Evolutionary conservation across 1,140 invertebrate species (phyloP).

Genomic region (Papilio xuthus): DNA sequence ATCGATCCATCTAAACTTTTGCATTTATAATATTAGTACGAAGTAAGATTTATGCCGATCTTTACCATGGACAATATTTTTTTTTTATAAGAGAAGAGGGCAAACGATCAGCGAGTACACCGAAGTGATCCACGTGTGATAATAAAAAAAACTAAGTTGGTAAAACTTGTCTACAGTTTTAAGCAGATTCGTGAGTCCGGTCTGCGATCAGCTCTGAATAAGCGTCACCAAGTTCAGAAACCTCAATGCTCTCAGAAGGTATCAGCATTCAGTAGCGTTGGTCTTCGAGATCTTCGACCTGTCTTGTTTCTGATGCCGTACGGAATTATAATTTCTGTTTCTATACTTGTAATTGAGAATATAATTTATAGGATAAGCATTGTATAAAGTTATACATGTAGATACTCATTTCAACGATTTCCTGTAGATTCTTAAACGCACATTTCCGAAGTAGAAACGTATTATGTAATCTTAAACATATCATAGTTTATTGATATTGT

Average conservation of each 20-base stretch:
- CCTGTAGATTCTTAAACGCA: neutral
- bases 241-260: constrained; percentile 57
- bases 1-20: too few species aligned
- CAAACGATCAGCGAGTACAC: too few species aligned
- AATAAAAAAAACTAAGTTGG: constrained; percentile 18
- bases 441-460: neutral
- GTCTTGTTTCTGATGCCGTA: constrained; percentile 64
- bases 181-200: constrained; percentile 69
- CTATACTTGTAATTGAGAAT: constrained; percentile 54
- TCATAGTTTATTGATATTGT: too few species aligned
- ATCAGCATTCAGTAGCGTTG: constrained; percentile 65
- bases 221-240: constrained; percentile 55
- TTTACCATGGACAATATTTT: neutral
- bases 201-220: constrained; percentile 55
- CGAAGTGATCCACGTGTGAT: too few species aligned
- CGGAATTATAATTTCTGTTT: constrained; percentile 51
- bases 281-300: constrained; percentile 57
- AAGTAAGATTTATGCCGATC: too few species aligned
- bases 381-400: neutral
- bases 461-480: neutral
- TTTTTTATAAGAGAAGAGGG: too few species aligned
- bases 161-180: constrained; percentile 50
- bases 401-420: neutral
- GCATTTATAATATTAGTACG: too few species aligned
- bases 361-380: constrained; percentile 38